Evolutionary conservation across 64 coral and sea anemone species (phyloP), one percentile per base, ranked within the genome.

Genomic region (Exaiptasia diaphana): DNA sequence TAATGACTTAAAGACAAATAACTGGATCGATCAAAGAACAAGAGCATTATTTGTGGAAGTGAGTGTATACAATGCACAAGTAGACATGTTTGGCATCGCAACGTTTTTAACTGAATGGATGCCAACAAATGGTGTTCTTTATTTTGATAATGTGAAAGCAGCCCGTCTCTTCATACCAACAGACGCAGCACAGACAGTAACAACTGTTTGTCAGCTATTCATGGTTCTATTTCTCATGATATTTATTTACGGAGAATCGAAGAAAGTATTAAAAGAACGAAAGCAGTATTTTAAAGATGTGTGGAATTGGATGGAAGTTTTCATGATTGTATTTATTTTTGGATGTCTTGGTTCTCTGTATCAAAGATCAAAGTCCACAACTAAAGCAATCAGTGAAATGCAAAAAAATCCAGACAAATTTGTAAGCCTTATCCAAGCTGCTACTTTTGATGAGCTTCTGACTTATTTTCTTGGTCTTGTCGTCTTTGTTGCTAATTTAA

Each of bases 401-500:
- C 86, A 85, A 14, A 52, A 83, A 68, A 64, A 95, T 4, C 86
- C 80, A 34, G 54, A 53, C 11, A 38, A 73, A 35, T 95, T 90
- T 40, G 17, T 90, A 26, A 95, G 86, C 60, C 68, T 95, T 4
- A 73, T 77, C 0, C 86, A 77, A 55, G 80, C 76, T 1, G 87
- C 80, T 27, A 80, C 80, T 38, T 89, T 77, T 71, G 91, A 95
- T 64, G 91, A 95, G 30, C 43, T 90, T 73, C 67, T 95, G 48
- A 88, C 72, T 1, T 95, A 89, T 14, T 79, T 89, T 14, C 43
- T 89, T 9, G 91, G 79, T 18, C 74, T 71, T 68, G 23, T 95
- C 42, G 91, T 95, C 17, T 95, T 95, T 61, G 74, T 95, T 67
- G 91, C 91, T 26, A 95, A 95, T 28, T 32, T 95, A 7, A 95